Percentiles rank a stretch among this genome's conserved stretches.
Conservation (phyloP, 2,113 vertebrate genomes). For the Boleophthalmus pectinirostris region DNA sequence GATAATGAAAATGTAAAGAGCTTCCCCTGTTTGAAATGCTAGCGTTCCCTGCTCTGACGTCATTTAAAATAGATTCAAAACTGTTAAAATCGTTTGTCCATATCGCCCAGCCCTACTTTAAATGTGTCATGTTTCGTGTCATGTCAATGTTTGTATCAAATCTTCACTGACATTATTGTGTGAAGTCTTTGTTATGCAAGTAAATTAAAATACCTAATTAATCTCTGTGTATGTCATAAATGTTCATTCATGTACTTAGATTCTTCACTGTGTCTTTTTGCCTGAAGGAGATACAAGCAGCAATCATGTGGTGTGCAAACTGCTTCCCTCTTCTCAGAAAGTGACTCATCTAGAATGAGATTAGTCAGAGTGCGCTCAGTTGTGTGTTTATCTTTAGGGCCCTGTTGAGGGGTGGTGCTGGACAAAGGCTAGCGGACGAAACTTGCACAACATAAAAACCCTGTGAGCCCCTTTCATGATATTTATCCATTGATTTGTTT, state of each 20-base stretch:
- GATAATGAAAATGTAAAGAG: no score
- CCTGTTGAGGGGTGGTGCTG: slow-evolving; percentile 12
- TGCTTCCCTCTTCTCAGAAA: slow-evolving; percentile 53
- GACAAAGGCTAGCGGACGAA: slow-evolving; percentile 12
- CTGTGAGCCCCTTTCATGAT: background rate
- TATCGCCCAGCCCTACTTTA: background rate
- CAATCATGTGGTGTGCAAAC: slow-evolving; percentile 62
- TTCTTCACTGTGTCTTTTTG: slow-evolving; percentile 25
- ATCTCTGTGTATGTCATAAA: background rate
- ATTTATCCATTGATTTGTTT: slow-evolving; percentile 28
- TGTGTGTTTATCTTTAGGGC: slow-evolving; percentile 37
- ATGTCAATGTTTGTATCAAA: no score
- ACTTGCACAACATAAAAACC: slow-evolving; percentile 14
- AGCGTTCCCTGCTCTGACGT: no score
- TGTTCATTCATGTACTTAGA: slow-evolving; percentile 41
- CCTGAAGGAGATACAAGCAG: slow-evolving; percentile 30
- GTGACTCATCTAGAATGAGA: slow-evolving; percentile 70
- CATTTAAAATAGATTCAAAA: no score
- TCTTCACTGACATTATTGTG: background rate
- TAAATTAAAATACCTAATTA: background rate
- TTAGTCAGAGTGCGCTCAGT: slow-evolving; percentile 58
- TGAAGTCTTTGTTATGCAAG: no score
- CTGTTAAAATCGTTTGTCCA: no score
- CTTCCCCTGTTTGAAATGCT: no score
- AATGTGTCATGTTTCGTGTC: no score